Evolutionary conservation across 1,140 invertebrate species (phyloP).

Genomic region (Lucilia cuprina): DNA sequence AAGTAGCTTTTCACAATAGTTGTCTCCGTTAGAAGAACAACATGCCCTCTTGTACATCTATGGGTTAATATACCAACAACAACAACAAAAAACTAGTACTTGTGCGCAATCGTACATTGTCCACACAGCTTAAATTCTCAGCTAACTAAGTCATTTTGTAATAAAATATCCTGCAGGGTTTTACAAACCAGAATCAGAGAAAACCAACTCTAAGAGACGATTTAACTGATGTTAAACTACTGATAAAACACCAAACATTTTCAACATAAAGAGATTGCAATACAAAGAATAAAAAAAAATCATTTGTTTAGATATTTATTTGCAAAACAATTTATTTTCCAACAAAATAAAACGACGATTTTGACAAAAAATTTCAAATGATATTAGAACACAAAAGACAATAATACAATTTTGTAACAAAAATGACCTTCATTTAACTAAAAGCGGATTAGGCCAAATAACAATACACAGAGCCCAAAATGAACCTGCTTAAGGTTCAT

Average conservation of each 20-base stretch:
- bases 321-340: background rate
- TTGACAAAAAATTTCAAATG: background rate
- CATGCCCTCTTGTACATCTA: background rate
- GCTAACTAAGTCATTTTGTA: background rate
- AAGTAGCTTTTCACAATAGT: too few relatives aligned
- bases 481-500: background rate
- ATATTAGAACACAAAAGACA: background rate
- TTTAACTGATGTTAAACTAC: background rate
- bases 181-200: background rate
- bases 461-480: background rate
- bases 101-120: constrained; percentile 19
- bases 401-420: background rate
- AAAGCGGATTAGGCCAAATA: background rate
- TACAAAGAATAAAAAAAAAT: background rate
- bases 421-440: background rate
- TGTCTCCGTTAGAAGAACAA: background rate
- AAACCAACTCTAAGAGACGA: background rate
- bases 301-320: constrained; percentile 1
- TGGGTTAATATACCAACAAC: background rate
- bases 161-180: constrained; percentile 4
- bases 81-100: background rate
- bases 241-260: constrained; percentile 21
- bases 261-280: constrained; percentile 17
- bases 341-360: background rate
- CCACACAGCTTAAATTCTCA: background rate